These are phyloP conservation scores for Mythimna vitellina DNA, from an alignment of 2,888 invertebrate genomes.

Conservation along the genomic window DNA sequence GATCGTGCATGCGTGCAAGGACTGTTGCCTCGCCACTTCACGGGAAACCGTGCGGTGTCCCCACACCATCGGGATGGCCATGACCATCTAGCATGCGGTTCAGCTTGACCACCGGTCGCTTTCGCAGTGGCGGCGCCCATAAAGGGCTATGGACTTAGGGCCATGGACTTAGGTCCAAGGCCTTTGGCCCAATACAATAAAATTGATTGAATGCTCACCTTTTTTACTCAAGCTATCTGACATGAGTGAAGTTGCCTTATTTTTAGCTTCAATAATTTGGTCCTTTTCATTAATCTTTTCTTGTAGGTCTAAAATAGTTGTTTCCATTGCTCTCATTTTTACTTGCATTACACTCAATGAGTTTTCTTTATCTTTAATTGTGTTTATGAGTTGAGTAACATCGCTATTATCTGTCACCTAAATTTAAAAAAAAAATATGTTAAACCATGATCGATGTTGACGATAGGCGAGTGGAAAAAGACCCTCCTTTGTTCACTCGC, in stretches of 20 bases:
- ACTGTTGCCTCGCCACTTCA: no score
- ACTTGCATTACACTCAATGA: slow-evolving; percentile 83
- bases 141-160: no score
- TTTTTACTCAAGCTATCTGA: slow-evolving; percentile 93
- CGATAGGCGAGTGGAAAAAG: no score
- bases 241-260: slow-evolving; percentile 94
- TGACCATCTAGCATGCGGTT: no score
- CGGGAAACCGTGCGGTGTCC: no score
- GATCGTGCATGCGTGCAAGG: no score
- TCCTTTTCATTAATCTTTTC: slow-evolving; percentile 96
- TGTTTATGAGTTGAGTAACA: slow-evolving; percentile 90
- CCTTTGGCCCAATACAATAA: background rate
- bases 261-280: slow-evolving; percentile 95
- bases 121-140: no score
- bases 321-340: slow-evolving; percentile 92
- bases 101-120: no score
- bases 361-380: slow-evolving; percentile 91
- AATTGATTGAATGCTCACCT: slow-evolving; percentile 72
- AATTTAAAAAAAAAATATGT: background rate
- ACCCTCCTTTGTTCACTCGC: no score
- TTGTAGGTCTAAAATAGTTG: slow-evolving; percentile 94
- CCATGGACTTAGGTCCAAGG: no score
- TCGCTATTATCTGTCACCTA: slow-evolving; percentile 83
- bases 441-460: no score
- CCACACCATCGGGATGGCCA: no score